These are phyloP conservation scores for Abrostola tripartita DNA, from an alignment of 2,888 invertebrate species.

Conservation along the genomic window DNA sequence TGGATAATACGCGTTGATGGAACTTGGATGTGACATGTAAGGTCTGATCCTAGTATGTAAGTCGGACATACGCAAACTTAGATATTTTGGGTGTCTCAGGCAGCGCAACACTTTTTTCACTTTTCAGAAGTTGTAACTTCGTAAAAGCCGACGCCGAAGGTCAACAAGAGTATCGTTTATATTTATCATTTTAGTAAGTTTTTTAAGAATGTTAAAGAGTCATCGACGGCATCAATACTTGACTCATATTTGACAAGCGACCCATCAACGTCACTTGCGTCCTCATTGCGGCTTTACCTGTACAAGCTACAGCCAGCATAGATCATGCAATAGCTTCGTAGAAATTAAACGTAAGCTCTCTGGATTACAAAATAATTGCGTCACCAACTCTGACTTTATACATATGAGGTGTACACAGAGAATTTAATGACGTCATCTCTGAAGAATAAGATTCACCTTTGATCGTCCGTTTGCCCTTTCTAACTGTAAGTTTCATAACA, in stretches of 20 bases:
- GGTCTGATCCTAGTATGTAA: too few species aligned
- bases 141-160: too few species aligned
- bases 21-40: too few species aligned
- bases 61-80: too few species aligned
- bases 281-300: too few species aligned
- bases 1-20: too few species aligned
- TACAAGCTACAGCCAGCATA: constrained; percentile 3
- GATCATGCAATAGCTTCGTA: constrained; percentile 21
- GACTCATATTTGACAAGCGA: neutral
- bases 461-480: neutral
- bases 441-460: neutral
- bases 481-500: neutral
- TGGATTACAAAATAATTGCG: constrained; percentile 26
- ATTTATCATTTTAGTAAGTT: too few species aligned
- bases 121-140: too few species aligned
- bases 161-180: too few species aligned
- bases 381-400: constrained; percentile 15
- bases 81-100: too few species aligned
- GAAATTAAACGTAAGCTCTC: constrained; percentile 11
- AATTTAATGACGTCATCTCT: constrained; percentile 37
- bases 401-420: constrained; percentile 24
- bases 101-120: too few species aligned
- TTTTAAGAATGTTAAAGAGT: too few species aligned
- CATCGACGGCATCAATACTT: neutral
- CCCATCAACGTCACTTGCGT: neutral